A percentile compares a stretch with the other conserved stretches of the same genome.
phyloP scores from a whole-genome alignment of 1,140 invertebrate species.

The Pinna nobilis region DNA sequence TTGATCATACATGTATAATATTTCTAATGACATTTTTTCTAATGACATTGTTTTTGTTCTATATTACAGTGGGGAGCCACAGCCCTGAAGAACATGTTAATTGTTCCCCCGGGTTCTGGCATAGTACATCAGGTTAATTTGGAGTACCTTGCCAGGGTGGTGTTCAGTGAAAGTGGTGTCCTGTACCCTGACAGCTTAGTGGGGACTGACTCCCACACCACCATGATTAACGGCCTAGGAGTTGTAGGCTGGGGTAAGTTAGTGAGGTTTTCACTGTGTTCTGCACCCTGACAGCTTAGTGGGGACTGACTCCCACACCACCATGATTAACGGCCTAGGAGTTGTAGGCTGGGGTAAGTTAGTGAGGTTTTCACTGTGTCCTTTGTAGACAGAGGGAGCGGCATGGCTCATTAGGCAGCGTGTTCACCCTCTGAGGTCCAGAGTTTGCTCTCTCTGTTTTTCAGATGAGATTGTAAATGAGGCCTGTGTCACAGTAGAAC shows the following conservation, averaged over 20 bases:
- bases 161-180: constrained; percentile 83
- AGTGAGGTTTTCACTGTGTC: too few relatives aligned
- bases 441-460: too few relatives aligned
- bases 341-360: constrained; percentile 82
- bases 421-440: too few relatives aligned
- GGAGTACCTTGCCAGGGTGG: constrained; percentile 96
- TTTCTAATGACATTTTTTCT: too few relatives aligned
- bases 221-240: constrained; percentile 96
- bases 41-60: background rate
- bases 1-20: too few relatives aligned
- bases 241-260: constrained; percentile 81
- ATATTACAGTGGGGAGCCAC: constrained; percentile 91
- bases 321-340: constrained; percentile 96
- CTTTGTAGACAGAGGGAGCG: too few relatives aligned
- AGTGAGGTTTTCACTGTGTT: too few relatives aligned
- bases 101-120: constrained; percentile 97
- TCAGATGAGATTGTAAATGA: too few relatives aligned
- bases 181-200: constrained; percentile 97
- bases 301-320: constrained; percentile 99
- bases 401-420: too few relatives aligned
- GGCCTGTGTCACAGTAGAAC: too few relatives aligned
- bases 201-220: constrained; percentile 99
- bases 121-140: constrained; percentile 99
- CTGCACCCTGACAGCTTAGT: constrained; percentile 97
- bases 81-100: constrained; percentile 96